Conservation (phyloP, 2,888 invertebrate genomes). For the Ganaspis brasiliensis region DNA sequence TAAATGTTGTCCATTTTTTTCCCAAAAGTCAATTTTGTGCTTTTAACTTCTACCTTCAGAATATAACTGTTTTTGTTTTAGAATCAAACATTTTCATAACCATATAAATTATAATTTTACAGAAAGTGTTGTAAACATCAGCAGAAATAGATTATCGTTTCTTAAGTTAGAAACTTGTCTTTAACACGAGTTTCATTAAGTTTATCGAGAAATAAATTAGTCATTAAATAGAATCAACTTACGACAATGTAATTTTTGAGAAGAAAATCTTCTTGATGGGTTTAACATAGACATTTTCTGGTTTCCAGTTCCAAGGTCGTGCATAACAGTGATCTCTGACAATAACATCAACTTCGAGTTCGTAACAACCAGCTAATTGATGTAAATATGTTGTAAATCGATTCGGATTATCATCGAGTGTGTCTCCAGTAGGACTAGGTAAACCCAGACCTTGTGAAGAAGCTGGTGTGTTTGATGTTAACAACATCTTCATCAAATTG, state of each 20-base stretch:
- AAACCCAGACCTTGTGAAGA: constrained; percentile 59
- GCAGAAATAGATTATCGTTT: no score
- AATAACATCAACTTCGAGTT: constrained; percentile 79
- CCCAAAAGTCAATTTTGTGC: not conserved
- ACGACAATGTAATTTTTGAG: constrained; percentile 55
- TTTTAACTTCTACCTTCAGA: constrained; percentile 23
- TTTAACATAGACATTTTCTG: constrained; percentile 84
- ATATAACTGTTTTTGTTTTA: constrained; percentile 16
- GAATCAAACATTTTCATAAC: not conserved
- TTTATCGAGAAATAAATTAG: no score
- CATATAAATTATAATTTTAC: no score
- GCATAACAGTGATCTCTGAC: constrained; percentile 88
- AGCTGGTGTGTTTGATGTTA: constrained; percentile 58
- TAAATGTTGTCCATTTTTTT: not conserved
- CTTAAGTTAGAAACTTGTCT: no score
- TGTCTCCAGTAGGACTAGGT: constrained; percentile 79
- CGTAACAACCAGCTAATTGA: constrained; percentile 74
- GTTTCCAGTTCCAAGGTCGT: constrained; percentile 86
- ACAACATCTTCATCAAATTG: constrained; percentile 63
- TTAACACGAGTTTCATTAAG: no score
- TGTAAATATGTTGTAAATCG: constrained; percentile 78
- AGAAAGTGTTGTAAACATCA: no score
- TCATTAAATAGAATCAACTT: not conserved
- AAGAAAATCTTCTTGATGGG: constrained; percentile 83
- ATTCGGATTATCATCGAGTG: constrained; percentile 82